Conservation (phyloP, 2,797 vertebrate species). For the Hephaestus fuliginosus region DNA sequence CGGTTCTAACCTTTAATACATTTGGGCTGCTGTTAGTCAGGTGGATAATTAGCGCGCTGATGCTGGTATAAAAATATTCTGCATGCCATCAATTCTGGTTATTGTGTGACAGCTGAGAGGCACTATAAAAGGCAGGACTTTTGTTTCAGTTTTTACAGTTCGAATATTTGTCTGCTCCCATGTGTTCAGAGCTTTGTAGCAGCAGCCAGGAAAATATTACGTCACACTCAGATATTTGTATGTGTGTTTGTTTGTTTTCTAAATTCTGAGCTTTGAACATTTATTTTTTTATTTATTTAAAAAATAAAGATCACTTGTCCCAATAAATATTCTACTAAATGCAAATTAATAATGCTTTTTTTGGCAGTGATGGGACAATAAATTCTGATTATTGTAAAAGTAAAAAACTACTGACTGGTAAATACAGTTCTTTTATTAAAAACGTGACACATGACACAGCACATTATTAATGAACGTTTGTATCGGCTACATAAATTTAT, state of each 20-base stretch:
- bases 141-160: slow-evolving; percentile 51
- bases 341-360: neutral
- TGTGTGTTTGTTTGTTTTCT: neutral
- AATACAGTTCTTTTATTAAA: neutral
- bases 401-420: neutral
- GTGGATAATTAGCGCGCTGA: slow-evolving; percentile 63
- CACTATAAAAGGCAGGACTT: slow-evolving; percentile 14
- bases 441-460: neutral
- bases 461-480: slow-evolving; percentile 48
- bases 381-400: neutral
- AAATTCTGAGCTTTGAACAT: neutral
- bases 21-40: slow-evolving; percentile 68
- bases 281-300: neutral
- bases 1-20: slow-evolving; percentile 73
- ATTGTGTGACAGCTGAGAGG: slow-evolving; percentile 49
- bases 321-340: neutral
- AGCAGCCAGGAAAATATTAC: slow-evolving; percentile 14
- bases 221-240: neutral
- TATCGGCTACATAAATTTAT: slow-evolving; percentile 57
- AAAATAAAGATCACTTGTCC: neutral
- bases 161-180: slow-evolving; percentile 6
- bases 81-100: slow-evolving; percentile 44
- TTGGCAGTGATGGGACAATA: neutral
- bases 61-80: slow-evolving; percentile 48
- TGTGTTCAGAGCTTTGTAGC: neutral